These are phyloP conservation scores for Ovibos moschatus DNA, from an alignment of 2,113 vertebrate species.

Conservation along the genomic window DNA sequence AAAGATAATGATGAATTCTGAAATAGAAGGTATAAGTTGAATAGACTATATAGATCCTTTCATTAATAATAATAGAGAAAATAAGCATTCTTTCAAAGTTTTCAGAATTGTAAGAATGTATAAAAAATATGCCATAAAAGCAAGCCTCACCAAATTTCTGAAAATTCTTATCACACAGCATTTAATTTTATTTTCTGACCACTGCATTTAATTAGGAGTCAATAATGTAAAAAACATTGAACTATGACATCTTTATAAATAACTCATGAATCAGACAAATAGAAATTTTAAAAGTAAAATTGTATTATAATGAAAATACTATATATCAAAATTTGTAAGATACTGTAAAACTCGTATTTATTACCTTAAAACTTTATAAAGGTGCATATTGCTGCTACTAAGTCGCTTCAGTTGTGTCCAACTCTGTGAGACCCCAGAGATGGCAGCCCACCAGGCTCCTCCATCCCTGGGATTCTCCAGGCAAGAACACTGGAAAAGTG, in stretches of 20 bases:
- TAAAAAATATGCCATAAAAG: not conserved
- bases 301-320: not conserved
- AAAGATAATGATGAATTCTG: not conserved
- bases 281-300: not conserved
- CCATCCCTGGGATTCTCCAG: too few relatives aligned
- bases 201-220: not conserved
- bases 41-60: not conserved
- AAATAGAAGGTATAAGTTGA: not conserved
- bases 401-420: too few relatives aligned
- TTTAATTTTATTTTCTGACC: not conserved
- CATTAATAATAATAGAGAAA: not conserved
- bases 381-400: not conserved
- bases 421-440: too few relatives aligned
- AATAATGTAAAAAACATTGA: not conserved
- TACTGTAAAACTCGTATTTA: not conserved
- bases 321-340: not conserved
- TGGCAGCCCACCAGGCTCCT: too few relatives aligned
- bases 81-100: not conserved
- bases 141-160: not conserved
- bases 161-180: not conserved
- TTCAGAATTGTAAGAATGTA: not conserved
- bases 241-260: not conserved
- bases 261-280: not conserved
- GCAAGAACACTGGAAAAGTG: not conserved
- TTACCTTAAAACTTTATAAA: not conserved